Base-by-base conservation (phyloP, 2,888 invertebrate species). In the Erpobdella octoculata region DNA sequence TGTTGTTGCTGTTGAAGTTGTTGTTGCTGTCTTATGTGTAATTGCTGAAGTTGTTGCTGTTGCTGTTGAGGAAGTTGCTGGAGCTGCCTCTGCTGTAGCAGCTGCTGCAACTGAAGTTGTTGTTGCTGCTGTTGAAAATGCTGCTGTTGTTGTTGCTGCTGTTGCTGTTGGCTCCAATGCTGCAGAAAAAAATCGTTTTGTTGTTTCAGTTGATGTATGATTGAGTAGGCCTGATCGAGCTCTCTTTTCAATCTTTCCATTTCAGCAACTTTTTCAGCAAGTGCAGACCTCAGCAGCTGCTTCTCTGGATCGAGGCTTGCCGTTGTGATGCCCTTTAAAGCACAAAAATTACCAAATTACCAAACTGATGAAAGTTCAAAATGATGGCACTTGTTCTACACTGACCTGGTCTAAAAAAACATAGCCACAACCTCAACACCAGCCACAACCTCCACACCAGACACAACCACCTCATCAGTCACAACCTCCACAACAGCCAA, bases 191-290 rank as follows among this genome's bases (percentile, higher is more conserved):
- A 58, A 37, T 69, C 69, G 18, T 69, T 69, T 33, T 69, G 69
- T 58, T 69, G 53, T 36, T 69, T 53, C 58, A 69, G 69, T 37
- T 73, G 72, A 38, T 76, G 71, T 18, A 76, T 76, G 53, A 75
- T 64, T 15, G n/a, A 28, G 62, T 73, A 73, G 2, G 76, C 76
- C 71, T 76, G 76, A 64, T 76, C 74, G 3, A 76, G 71, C 71
- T 76, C 74, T 68, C 74, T 73, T 21, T 41, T 71, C 31, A 76
- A 71, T 21, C 72, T 66, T 4, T 69, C 33, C 31, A 48, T 28
- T 37, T 69, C 69, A 1, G 35, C 69, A 3, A 69, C 53, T 37
- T 69, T 69, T 36, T 69, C 69, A 12, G 37, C 69, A 15, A 69
- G 36, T 15, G 69, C 69, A 2, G 58, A 41, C 33, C 69, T 53